phyloP scores from a whole-genome alignment of 2,888 invertebrate species.

The Xanthia togata region DNA sequence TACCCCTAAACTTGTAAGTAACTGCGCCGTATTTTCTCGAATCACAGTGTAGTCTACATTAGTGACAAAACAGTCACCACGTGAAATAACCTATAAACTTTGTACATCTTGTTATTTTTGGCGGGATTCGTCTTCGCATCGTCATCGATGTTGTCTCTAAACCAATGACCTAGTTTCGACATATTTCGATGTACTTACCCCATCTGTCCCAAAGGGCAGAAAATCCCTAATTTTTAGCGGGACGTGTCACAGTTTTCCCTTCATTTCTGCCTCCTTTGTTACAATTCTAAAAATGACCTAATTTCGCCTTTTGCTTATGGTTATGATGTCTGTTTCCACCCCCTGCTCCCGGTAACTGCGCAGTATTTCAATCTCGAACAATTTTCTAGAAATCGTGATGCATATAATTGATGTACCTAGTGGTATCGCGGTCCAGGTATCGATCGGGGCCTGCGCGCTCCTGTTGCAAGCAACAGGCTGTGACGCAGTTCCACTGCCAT shows the following conservation, averaged over 20 bases:
- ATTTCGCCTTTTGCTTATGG: not conserved
- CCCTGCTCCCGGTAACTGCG: conserved; percentile 54
- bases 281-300: conserved; percentile 28
- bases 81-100: conserved; percentile 5
- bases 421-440: conserved; percentile 72
- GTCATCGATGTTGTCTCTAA: not conserved
- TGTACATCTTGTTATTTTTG: not conserved
- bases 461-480: conserved; percentile 76
- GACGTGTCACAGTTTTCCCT: not conserved
- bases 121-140: not conserved
- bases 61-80: not conserved
- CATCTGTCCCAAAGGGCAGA: not conserved
- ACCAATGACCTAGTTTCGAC: conserved; percentile 30
- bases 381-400: conserved; percentile 65
- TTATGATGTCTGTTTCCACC: conserved; percentile 8
- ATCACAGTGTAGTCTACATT: not conserved
- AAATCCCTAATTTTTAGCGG: not conserved
- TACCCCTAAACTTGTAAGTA: not conserved
- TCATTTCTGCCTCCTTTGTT: not conserved
- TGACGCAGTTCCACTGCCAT: conserved; percentile 75
- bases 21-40: conserved; percentile 10
- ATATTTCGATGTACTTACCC: conserved; percentile 11
- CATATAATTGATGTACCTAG: conserved; percentile 71
- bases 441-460: conserved; percentile 82
- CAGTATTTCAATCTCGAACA: conserved; percentile 54